These are phyloP conservation scores for Apomyelois bistriatella DNA, from an alignment of 2,888 invertebrate genomes.

Conservation along the genomic window DNA sequence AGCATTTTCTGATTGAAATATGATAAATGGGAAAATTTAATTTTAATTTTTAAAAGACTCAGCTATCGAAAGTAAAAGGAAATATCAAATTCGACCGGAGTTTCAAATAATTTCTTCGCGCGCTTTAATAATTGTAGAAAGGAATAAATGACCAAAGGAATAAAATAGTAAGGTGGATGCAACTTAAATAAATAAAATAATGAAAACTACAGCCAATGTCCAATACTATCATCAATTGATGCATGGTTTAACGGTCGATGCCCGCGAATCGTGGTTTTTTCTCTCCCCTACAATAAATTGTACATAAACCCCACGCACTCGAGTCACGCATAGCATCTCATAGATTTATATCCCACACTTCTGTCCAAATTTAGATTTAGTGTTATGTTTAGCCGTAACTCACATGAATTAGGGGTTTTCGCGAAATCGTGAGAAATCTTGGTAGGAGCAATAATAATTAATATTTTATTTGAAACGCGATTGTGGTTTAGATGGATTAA, in stretches of 20 bases:
- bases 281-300: conserved; percentile 70
- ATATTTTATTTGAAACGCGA: conserved; percentile 2
- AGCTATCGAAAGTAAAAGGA: no score
- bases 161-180: no score
- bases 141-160: no score
- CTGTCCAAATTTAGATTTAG: conserved; percentile 78
- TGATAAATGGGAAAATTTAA: no score
- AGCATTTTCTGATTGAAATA: no score
- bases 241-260: conserved; percentile 30
- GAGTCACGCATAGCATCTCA: conserved; percentile 76
- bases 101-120: no score
- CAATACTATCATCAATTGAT: not conserved
- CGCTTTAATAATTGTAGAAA: no score
- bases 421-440: conserved; percentile 17
- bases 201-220: not conserved
- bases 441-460: conserved; percentile 7
- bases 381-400: conserved; percentile 68
- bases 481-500: not conserved
- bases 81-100: no score
- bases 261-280: conserved; percentile 42
- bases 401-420: conserved; percentile 43
- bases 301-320: conserved; percentile 65
- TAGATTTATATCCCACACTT: conserved; percentile 75
- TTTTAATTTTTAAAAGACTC: no score
- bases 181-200: not conserved